Base-by-base conservation (phyloP, 1,140 invertebrate genomes). In the Zaprionus vittiger region DNA sequence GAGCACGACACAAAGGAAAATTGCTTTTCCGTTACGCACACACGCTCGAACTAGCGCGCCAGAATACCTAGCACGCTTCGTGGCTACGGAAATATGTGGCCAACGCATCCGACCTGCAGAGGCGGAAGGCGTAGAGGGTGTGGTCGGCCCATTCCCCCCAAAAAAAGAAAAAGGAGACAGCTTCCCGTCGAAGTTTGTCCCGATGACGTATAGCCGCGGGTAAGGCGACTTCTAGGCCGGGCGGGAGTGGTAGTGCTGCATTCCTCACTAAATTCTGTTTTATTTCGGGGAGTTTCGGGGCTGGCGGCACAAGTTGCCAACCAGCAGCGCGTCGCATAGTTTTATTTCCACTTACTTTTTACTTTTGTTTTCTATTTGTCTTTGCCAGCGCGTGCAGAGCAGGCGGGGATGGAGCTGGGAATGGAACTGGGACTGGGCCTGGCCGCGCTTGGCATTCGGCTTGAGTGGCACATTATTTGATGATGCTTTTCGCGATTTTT, bases 401-500 rank as follows among this genome's bases (percentile, higher is more conserved):
- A n/a, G n/a, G 15, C 17, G 31, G 24, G 28, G n/a, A 20, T 4
- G 12, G 24, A 15, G 20, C 24, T 4, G 26, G 14, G 0, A 56
- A 49, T 31, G 55, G 47, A 37, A 52, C 5, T 20, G 56, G 38
- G 20, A n/a, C 28, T 37, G 76, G 59, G 34, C 57, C 57, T 70
- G 60, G 80, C 63, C 60, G 24, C 41, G 73, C 70, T 65, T 62
- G 76, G 78, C 69, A 76, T 77, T 80, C 79, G 74, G 82, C 71
- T 86, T 86, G 86, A 86, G 86, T 91, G 87, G 86, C 86, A 90
- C 85, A 91, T 91, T 91, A 91, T 91, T 91, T 91, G 86, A 91
- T 91, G 86, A 91, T 86, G 86, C 86, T 91, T 90, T 90, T 91
- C 91, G 86, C 83, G 91, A 92, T 92, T 92, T 92, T 92, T 92